Percentiles rank a stretch among this genome's conserved stretches.
Evolutionary conservation across 2,888 invertebrate genomes (phyloP).

Genomic region (Pteria penguin): DNA sequence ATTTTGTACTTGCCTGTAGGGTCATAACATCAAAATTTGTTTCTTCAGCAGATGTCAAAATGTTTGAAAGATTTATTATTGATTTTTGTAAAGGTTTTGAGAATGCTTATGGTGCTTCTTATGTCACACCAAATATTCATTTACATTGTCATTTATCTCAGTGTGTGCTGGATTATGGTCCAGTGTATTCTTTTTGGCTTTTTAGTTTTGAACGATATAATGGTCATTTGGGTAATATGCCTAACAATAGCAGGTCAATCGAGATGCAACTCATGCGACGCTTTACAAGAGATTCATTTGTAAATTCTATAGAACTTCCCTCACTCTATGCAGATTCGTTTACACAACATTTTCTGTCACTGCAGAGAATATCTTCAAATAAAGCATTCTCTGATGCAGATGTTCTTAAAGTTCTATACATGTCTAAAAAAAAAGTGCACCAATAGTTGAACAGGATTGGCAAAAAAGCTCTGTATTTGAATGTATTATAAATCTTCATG

Average conservation of each 20-base stretch:
- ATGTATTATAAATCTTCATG: not conserved
- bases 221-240: constrained; percentile 25
- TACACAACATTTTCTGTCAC: not conserved
- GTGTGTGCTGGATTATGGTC: constrained; percentile 37
- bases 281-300: constrained; percentile 21
- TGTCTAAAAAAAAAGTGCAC: constrained; percentile 7
- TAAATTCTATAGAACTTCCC: not conserved
- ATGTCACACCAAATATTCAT: constrained; percentile 38
- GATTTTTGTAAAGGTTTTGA: constrained; percentile 29
- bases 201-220: constrained; percentile 37
- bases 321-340: not conserved
- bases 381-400: not conserved
- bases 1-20: constrained; percentile 26
- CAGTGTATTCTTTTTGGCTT: constrained; percentile 34
- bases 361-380: not conserved
- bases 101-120: constrained; percentile 10
- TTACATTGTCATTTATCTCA: constrained; percentile 34
- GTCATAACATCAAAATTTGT: constrained; percentile 13
- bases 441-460: constrained; percentile 6
- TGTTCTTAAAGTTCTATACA: not conserved
- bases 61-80: constrained; percentile 4
- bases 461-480: not conserved
- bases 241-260: constrained; percentile 31
- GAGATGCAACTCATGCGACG: constrained; percentile 30
- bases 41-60: constrained; percentile 7